These are phyloP conservation scores for Jacana jacana DNA, from an alignment of 2,113 vertebrate species.

Conservation along the genomic window DNA sequence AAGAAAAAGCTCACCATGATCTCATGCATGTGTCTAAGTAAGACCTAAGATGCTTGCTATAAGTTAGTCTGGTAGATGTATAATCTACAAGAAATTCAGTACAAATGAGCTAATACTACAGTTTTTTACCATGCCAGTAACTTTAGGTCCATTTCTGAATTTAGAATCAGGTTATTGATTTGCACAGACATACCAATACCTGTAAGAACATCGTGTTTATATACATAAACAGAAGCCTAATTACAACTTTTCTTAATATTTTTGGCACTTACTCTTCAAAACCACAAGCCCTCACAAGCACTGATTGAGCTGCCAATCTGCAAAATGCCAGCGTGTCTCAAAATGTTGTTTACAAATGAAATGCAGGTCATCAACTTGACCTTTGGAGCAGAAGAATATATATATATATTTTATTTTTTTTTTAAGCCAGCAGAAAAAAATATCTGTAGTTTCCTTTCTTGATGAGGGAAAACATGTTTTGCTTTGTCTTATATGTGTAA, in stretches of 20 bases:
- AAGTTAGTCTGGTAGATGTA: neutral
- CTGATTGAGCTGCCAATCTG: neutral
- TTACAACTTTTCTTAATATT: neutral
- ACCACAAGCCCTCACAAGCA: neutral
- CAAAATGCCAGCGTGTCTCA: neutral
- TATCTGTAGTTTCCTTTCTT: conserved; percentile 42
- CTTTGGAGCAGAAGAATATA: neutral
- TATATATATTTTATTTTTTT: neutral
- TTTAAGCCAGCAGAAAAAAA: conserved; percentile 8
- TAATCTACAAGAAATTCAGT: neutral
- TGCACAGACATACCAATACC: neutral
- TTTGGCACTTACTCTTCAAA: neutral
- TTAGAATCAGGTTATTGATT: neutral
- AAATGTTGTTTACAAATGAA: conserved; percentile 15
- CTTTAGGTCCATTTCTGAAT: neutral
- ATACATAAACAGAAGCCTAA: neutral
- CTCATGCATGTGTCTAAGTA: neutral
- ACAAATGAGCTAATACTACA: neutral
- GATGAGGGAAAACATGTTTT: conserved; percentile 69
- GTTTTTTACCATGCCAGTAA: neutral
- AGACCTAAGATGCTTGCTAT: neutral
- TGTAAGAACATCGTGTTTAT: neutral
- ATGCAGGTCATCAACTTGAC: neutral
- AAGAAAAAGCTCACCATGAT: neutral
- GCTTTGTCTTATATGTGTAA: conserved; percentile 27